Evolutionary conservation across 30 jellyfish, hydroid and myxozoan genomes (phyloP), one percentile per base, ranked within the genome.

Genomic region (Pseudorhiza aurosa): DNA sequence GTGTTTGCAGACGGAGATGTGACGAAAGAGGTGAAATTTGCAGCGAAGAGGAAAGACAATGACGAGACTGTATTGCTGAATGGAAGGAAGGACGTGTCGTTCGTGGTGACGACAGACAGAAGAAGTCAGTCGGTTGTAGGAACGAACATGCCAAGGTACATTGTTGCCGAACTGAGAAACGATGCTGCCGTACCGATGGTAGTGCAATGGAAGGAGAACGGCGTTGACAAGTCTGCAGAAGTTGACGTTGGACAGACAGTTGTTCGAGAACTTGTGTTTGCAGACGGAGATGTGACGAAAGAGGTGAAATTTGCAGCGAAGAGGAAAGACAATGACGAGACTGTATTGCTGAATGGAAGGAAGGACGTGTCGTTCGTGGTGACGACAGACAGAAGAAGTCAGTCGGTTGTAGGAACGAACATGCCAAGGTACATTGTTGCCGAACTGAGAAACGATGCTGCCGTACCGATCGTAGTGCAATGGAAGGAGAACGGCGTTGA

Each of bases 151-250:
- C 82, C 82, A 26, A 68, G 27, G 12, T 39, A 36, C 45, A 21
- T 68, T 37, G 82, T 68, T 18, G 82, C 67, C 18, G 51, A 68
- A 21, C 40, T 68, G 24, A 24, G 6, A 17, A 68, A 68, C 51
- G 65, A 42, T 68, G 82, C 82, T 35, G 50, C 65, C 18, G 82
- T 18, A 28, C 46, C 82, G 24, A 68, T 68, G 24, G 25, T n/a
- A 5, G 67, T 68, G 18, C 8, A 21, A 2, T 68, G 82, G 82
- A n/a, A 4, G 27, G 65, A 68, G 67, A 40, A 68, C 22, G 82
- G 67, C 3, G 65, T 68, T 17, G 65, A 50, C 8, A 8, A 50
- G n/a, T 50, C 65, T 17, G 29, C 25, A 22, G 65, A 50, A 6
- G 22, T 50, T 17, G 65, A 8, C n/a, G 65, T 50, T 17, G 65